These are phyloP conservation scores for Gallinago solitaria DNA, from an alignment of 2,797 vertebrate species.

Conservation along the genomic window DNA sequence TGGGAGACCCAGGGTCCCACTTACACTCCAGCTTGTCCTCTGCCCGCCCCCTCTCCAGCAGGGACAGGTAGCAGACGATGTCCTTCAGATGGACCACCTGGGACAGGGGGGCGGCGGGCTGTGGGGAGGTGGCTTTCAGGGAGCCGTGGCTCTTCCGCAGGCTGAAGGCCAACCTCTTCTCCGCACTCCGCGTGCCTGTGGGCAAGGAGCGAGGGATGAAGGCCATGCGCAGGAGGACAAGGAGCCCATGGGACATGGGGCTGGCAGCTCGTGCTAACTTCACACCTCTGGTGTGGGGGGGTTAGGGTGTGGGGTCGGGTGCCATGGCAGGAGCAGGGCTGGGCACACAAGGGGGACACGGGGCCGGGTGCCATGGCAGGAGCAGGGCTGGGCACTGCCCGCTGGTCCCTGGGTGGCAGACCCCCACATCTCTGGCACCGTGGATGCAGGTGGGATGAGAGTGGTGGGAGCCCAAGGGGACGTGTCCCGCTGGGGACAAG, in stretches of 20 bases:
- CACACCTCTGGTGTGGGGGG: fast-evolving
- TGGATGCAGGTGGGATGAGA: fast-evolving
- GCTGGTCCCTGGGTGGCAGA: fast-evolving
- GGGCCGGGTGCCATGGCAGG: background rate
- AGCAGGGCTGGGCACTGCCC: background rate
- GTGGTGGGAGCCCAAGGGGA: fast-evolving
- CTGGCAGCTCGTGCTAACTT: background rate
- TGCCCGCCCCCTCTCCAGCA: slow-evolving; percentile 89
- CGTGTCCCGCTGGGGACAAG: fast-evolving
- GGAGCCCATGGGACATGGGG: fast-evolving
- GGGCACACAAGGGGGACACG: background rate
- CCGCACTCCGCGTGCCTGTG: slow-evolving; percentile 76
- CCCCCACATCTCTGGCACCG: background rate
- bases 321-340: background rate
- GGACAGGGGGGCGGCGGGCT: slow-evolving; percentile 41
- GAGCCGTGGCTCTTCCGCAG: slow-evolving; percentile 79
- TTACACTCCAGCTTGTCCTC: slow-evolving; percentile 97
- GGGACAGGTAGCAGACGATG: slow-evolving; percentile 93
- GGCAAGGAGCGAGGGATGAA: background rate
- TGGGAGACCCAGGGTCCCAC: slow-evolving; percentile 43
- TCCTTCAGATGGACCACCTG: slow-evolving; percentile 92
- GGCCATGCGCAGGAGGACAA: background rate
- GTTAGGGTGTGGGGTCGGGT: background rate
- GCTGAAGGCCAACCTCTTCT: slow-evolving; percentile 77
- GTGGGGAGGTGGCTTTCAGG: slow-evolving; percentile 56